Conservation (phyloP, 2,888 invertebrate genomes). For the Pollenia angustigena region DNA sequence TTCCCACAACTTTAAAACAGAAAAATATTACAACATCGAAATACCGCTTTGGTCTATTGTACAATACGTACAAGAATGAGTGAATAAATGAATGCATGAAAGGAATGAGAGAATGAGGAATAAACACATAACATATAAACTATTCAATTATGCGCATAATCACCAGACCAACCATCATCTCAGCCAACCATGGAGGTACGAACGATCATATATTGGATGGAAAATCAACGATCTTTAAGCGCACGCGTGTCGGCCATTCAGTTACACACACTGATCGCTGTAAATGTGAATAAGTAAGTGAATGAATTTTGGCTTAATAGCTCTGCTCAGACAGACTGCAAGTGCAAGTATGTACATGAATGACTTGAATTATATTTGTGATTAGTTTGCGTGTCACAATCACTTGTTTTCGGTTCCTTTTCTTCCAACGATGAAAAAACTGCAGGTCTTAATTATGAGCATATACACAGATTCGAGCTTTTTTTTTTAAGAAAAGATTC, state of each 20-base stretch:
- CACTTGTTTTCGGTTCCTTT: slow-evolving; percentile 48
- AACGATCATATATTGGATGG: slow-evolving; percentile 18
- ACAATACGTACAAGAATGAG: slow-evolving; percentile 12
- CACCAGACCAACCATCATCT: slow-evolving; percentile 30
- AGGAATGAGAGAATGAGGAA: slow-evolving; percentile 34
- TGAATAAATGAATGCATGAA: background rate
- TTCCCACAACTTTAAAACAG: slow-evolving; percentile 41
- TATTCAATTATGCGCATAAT: slow-evolving; percentile 59
- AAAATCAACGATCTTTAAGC: slow-evolving; percentile 51
- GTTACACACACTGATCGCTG: slow-evolving; percentile 32
- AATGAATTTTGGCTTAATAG: slow-evolving; percentile 2
- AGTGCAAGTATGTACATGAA: slow-evolving; percentile 24
- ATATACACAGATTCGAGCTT: background rate
- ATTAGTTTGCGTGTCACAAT: slow-evolving; percentile 65
- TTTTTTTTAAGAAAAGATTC: background rate
- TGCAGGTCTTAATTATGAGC: slow-evolving; percentile 1
- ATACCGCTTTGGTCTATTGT: slow-evolving; percentile 42
- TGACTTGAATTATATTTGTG: slow-evolving; percentile 50
- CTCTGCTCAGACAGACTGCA: background rate
- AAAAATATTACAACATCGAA: slow-evolving; percentile 49
- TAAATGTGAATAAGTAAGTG: background rate
- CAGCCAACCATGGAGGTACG: slow-evolving; percentile 56
- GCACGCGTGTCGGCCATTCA: slow-evolving; percentile 64
- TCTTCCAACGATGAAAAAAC: background rate
- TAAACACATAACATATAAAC: slow-evolving; percentile 32